Evolutionary conservation across 2,113 vertebrate species (phyloP).

Genomic region (Mormyrus lacerda): DNA sequence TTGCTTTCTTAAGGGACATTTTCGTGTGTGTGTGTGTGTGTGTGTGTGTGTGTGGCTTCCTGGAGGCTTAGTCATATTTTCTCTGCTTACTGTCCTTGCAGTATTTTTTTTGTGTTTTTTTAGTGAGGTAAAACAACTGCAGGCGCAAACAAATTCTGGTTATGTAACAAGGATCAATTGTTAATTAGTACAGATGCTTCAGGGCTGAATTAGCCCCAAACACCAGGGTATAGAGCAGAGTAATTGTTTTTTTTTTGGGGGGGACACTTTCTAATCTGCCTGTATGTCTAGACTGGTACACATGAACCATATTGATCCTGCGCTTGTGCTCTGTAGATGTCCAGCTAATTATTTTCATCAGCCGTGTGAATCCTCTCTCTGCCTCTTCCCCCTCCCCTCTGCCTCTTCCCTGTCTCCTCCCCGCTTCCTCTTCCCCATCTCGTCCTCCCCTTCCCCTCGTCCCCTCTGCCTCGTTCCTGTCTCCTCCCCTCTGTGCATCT

Average conservation of each 20-base stretch:
- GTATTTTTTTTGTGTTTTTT: not conserved
- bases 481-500: not conserved
- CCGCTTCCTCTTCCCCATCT: not conserved
- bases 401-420: no score
- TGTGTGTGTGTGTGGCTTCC: not conserved
- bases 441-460: no score
- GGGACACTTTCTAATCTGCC: not conserved
- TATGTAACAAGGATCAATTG: constrained; percentile 11
- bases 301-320: not conserved
- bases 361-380: not conserved
- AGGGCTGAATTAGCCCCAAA: not conserved
- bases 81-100: not conserved
- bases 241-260: not conserved
- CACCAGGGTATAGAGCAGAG: not conserved
- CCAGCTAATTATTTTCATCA: not conserved
- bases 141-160: not conserved
- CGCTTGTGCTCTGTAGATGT: not conserved
- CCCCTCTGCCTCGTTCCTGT: not conserved
- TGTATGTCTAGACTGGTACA: not conserved
- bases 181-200: constrained; percentile 13
- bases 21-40: not conserved
- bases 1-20: not conserved
- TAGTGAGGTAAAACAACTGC: not conserved
- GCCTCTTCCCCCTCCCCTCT: not conserved
- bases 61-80: not conserved